Evolutionary conservation across 2,797 vertebrate species (phyloP), one percentile per base, ranked within the genome.

Genomic region (Menidia menidia): DNA sequence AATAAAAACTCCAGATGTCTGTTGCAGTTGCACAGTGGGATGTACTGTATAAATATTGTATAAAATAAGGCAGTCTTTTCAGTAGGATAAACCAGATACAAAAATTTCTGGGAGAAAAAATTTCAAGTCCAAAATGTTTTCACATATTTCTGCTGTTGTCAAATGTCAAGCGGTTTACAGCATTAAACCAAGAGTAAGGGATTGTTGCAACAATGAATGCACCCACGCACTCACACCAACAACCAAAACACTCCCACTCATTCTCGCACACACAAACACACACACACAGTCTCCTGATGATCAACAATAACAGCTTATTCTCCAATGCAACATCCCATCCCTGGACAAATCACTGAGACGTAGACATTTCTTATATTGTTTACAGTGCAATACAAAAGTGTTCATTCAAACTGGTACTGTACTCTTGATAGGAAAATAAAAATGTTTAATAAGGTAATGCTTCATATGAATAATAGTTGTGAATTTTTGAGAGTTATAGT

Each of bases 41-140:
- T 95, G 95, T 94, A 94, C 91, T 95, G 93, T 97, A 98, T 96
- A 98, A 98, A 98, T 93, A 95, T 92, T 92, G 89, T 97, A 97
- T 93, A 97, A 98, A 98, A 96, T 96, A 97, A 97, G 96, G 96
- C 96, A 96, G 95, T 95, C 89, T 94, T 93, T 93, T 95, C 95
- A 94, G 94, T 93, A 95, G 93, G 94, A 95, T 95, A 95, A 92
- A 93, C 93, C 94, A 93, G 92, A 90, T 94, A 95, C 91, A 95
- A 96, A 96, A 91, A 93, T 89, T 90, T 93, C 89, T 90, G 82
- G 91, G 91, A 93, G 91, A 89, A 91, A 92, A 91, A 85, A 76
- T 91, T 93, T 93, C 83, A 93, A 88, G 90, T 93, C 92, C 91
- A 86, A 92, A 91, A 89, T 89, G 87, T 91, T 87, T 95, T 93